Evolutionary conservation across 2,888 invertebrate genomes (phyloP).

Genomic region (Tiliacea citrago): DNA sequence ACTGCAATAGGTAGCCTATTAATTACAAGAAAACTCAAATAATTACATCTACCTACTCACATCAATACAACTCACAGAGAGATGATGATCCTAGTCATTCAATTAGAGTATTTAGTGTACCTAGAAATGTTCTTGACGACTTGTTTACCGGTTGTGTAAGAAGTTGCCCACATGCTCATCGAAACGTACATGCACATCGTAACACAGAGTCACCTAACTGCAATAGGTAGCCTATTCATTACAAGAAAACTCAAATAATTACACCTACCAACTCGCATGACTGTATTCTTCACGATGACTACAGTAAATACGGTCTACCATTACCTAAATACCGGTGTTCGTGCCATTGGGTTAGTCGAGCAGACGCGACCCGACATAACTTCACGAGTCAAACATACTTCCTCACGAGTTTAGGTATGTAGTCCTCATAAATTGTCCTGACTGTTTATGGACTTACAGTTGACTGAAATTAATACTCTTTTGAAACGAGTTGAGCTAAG

Average conservation of each 20-base stretch:
- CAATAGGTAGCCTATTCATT: neutral
- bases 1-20: too few species aligned
- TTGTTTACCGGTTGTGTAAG: too few species aligned
- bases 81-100: too few species aligned
- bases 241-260: conserved; percentile 1
- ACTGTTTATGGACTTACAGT: neutral
- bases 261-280: neutral
- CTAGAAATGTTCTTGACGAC: too few species aligned
- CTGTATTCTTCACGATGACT: conserved; percentile 2
- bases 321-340: conserved; percentile 25
- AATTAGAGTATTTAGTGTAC: neutral
- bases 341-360: neutral
- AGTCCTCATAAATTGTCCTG: conserved; percentile 27
- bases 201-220: too few species aligned
- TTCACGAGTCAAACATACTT: conserved; percentile 41
- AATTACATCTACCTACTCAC: too few species aligned
- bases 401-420: conserved; percentile 8
- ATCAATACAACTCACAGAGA: too few species aligned
- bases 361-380: conserved; percentile 36
- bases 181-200: neutral
- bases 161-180: neutral
- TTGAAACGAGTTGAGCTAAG: neutral
- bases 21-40: too few species aligned
- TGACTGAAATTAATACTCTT: neutral
- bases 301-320: neutral